Percentiles rank a stretch among this genome's conserved stretches.
These are phyloP conservation scores for Cheilosia scutellata DNA, from an alignment of 2,888 invertebrate species.

Conservation along the genomic window DNA sequence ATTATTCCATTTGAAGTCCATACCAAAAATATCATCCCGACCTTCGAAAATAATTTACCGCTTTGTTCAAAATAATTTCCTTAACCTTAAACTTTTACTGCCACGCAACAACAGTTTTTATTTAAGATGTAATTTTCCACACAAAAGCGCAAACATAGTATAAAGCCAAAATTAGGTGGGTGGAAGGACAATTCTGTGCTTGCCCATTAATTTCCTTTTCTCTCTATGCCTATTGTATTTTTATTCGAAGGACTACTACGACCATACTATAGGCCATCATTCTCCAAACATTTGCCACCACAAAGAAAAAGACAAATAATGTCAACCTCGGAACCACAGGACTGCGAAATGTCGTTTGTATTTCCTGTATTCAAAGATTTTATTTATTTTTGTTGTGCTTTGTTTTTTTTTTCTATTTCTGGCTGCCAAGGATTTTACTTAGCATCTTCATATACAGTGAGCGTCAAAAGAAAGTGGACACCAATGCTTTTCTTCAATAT, in stretches of 20 bases:
- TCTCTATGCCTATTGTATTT: too few species aligned
- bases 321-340: slow-evolving; percentile 24
- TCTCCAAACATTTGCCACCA: slow-evolving; percentile 23
- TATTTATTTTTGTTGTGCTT: slow-evolving; percentile 30
- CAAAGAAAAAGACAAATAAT: slow-evolving; percentile 45
- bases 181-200: too few species aligned
- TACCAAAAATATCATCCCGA: too few species aligned
- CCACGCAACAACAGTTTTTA: background rate
- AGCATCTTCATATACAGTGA: background rate
- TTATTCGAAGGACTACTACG: background rate
- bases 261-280: background rate
- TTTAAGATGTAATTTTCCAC: slow-evolving; percentile 16
- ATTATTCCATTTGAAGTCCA: too few species aligned
- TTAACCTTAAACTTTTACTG: slow-evolving; percentile 27
- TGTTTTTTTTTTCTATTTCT: slow-evolving; percentile 13
- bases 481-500: too few species aligned
- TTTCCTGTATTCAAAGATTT: slow-evolving; percentile 4
- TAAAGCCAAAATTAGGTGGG: slow-evolving; percentile 22
- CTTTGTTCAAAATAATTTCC: slow-evolving; percentile 16
- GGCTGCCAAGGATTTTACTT: slow-evolving; percentile 4
- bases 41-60: background rate
- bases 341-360: slow-evolving; percentile 42
- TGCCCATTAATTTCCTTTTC: too few species aligned
- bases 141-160: slow-evolving; percentile 16
- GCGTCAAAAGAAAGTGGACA: too few species aligned